These are phyloP conservation scores for Tapirus indicus DNA, from an alignment of 2,797 vertebrate species.

Conservation along the genomic window DNA sequence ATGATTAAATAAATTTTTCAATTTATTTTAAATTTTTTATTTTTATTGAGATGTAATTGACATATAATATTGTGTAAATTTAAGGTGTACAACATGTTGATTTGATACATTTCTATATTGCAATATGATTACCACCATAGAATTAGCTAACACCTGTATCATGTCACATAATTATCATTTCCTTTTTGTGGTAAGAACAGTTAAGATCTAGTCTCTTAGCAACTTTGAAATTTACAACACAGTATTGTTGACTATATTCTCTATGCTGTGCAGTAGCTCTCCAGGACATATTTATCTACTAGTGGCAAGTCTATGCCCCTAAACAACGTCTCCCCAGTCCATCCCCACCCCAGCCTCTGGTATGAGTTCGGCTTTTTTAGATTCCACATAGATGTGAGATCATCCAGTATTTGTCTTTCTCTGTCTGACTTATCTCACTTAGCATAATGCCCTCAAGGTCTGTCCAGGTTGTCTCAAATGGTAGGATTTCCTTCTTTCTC, in stretches of 20 bases:
- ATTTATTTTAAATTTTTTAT: not conserved
- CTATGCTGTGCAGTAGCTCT: no score
- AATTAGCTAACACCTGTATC: not conserved
- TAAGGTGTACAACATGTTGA: not conserved
- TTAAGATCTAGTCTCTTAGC: not conserved
- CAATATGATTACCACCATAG: not conserved
- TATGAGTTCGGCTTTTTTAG: not conserved
- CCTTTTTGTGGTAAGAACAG: not conserved
- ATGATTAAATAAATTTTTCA: not conserved
- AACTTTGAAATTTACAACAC: not conserved
- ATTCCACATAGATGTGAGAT: not conserved
- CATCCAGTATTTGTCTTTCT: not conserved
- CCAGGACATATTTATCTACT: not conserved
- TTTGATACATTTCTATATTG: not conserved
- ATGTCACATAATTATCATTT: not conserved
- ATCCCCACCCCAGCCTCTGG: not conserved
- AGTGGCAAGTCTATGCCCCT: not conserved
- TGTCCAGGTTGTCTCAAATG: not conserved
- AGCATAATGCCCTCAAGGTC: not conserved
- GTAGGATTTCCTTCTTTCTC: not conserved
- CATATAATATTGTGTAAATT: not conserved
- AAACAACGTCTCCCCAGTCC: not conserved
- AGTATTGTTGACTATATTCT: not conserved
- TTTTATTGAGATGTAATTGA: not conserved
- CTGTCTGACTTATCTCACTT: not conserved